Conservation (phyloP, 64 coral and sea anemone species). For the Platygyra sinensis region DNA sequence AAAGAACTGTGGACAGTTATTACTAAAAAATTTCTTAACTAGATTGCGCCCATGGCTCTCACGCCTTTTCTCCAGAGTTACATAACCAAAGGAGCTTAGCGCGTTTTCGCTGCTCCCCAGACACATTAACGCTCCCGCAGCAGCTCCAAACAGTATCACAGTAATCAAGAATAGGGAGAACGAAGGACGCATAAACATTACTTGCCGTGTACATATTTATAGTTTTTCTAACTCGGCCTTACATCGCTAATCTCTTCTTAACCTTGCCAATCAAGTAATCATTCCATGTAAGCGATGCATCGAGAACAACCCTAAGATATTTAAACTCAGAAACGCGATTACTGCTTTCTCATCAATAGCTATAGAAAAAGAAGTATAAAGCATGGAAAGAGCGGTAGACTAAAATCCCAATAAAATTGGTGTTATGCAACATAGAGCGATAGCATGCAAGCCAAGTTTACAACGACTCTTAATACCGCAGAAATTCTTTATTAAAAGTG, state of each 20-base stretch:
- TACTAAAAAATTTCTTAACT: conserved; percentile 46
- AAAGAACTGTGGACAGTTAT: conserved; percentile 22
- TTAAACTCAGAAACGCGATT: background rate
- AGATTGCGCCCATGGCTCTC: conserved; percentile 19
- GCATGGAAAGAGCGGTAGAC: too few species aligned
- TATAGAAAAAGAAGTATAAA: conserved; percentile 24
- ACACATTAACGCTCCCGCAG: conserved; percentile 20
- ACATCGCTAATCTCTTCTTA: background rate
- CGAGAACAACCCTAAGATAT: conserved; percentile 24
- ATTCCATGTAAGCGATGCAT: conserved; percentile 4
- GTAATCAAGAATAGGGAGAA: conserved; percentile 22
- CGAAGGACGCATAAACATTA: conserved; percentile 14
- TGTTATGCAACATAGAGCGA: too few species aligned
- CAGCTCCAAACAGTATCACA: conserved; percentile 51
- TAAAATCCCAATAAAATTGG: too few species aligned
- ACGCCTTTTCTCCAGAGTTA: conserved; percentile 10
- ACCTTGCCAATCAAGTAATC: background rate
- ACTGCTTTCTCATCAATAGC: background rate
- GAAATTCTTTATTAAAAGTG: too few species aligned
- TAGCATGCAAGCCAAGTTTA: too few species aligned
- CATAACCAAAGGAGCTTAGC: conserved; percentile 11
- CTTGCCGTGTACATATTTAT: conserved; percentile 25
- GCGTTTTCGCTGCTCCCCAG: background rate
- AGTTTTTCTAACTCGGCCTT: conserved; percentile 4
- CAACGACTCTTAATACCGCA: too few species aligned